A percentile compares a stretch with the other conserved stretches of the same genome.
Evolutionary conservation across 2,888 invertebrate genomes (phyloP).

Genomic region (Leptinotarsa tumamoca): DNA sequence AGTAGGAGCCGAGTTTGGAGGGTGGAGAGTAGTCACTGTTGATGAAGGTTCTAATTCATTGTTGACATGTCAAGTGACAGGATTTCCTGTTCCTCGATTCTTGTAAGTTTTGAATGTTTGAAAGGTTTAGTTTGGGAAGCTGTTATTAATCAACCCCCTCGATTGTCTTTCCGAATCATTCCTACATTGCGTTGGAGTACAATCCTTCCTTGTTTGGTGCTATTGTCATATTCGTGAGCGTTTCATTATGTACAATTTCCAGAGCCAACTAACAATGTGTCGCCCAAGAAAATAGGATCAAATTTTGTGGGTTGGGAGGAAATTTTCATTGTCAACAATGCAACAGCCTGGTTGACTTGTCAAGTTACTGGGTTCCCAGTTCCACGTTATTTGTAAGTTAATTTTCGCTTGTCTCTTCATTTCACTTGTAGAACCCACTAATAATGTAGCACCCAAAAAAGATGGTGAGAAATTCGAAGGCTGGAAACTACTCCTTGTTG

Average conservation of each 20-base stretch:
- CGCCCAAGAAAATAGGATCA: conserved; percentile 72
- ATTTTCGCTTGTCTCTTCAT: conserved; percentile 21
- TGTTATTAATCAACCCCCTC: not conserved
- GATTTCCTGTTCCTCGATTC: conserved; percentile 77
- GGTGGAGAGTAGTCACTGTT: conserved; percentile 74
- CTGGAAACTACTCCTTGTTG: conserved; percentile 73
- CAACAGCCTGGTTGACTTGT: conserved; percentile 74
- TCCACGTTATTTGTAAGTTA: conserved; percentile 68
- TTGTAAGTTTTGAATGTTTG: conserved; percentile 71
- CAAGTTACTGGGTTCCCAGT: conserved; percentile 70
- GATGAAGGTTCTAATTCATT: conserved; percentile 69
- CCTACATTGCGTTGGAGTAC: not conserved
- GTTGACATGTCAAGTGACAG: conserved; percentile 78
- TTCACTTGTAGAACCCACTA: conserved; percentile 67
- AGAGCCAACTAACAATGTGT: conserved; percentile 73
- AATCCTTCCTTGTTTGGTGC: conserved; percentile 25
- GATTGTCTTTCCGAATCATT: not conserved
- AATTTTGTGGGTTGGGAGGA: conserved; percentile 72
- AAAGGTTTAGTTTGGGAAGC: not conserved
- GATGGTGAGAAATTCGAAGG: conserved; percentile 70
- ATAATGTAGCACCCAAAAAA: conserved; percentile 74
- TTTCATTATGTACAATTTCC: conserved; percentile 41
- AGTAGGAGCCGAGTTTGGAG: conserved; percentile 68
- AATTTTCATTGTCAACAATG: conserved; percentile 68
- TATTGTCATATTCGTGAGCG: conserved; percentile 24